Percentiles rank a stretch among this genome's conserved stretches.
phyloP scores from a whole-genome alignment of 2,888 invertebrate species.

The Orchesellides sinensis region DNA sequence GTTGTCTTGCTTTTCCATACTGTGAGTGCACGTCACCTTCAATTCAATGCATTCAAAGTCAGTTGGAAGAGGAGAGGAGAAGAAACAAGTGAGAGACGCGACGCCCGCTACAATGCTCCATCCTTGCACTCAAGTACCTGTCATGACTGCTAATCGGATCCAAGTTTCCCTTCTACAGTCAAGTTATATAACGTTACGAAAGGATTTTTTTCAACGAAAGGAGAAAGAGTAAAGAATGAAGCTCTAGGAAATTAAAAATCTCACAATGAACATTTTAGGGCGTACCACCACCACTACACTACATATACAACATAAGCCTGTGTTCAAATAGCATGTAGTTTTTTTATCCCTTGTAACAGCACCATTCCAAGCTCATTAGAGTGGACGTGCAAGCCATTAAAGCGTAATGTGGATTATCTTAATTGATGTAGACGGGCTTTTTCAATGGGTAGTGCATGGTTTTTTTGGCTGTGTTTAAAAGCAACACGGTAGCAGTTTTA shows the following conservation, averaged over 20 bases:
- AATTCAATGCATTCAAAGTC: conserved; percentile 18
- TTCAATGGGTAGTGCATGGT: too few relatives aligned
- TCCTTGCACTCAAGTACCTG: conserved; percentile 45
- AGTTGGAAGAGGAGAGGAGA: neutral
- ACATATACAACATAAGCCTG: too few relatives aligned
- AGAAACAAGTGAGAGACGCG: neutral
- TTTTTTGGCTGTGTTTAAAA: too few relatives aligned
- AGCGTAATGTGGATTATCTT: conserved; percentile 42
- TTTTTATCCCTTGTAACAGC: conserved; percentile 31
- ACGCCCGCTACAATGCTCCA: neutral
- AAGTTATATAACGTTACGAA: neutral
- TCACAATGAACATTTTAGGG: conserved; percentile 8
- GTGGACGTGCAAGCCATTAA: conserved; percentile 38
- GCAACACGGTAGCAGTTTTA: neutral
- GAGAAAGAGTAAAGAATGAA: neutral
- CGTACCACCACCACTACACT: neutral
- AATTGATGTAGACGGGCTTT: conserved; percentile 20
- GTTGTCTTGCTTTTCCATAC: neutral
- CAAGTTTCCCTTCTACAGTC: neutral
- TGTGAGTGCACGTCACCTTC: neutral
- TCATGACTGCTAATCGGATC: conserved; percentile 43
- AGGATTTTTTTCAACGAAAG: neutral
- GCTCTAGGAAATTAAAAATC: conserved; percentile 26
- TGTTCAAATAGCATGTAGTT: conserved; percentile 23
- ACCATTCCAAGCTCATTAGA: conserved; percentile 36